A percentile compares a stretch with the other conserved stretches of the same genome.
Evolutionary conservation across 2,888 invertebrate species (phyloP).

Genomic region (Portevinia maculata): DNA sequence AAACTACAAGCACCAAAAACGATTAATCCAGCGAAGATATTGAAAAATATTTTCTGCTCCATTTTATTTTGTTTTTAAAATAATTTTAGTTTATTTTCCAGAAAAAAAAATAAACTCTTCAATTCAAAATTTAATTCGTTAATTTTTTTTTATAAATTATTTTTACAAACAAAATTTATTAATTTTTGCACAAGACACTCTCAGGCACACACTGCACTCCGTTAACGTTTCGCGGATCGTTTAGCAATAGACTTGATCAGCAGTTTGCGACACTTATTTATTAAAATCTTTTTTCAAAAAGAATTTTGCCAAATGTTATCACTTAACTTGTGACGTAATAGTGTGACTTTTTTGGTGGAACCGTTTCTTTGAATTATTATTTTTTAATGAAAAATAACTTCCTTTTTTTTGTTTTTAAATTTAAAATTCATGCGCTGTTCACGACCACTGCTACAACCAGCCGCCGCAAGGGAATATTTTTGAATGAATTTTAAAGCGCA

Average conservation of each 20-base stretch:
- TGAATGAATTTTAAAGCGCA: slow-evolving; percentile 57
- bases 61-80: slow-evolving; percentile 37
- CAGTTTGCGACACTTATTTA: slow-evolving; percentile 48
- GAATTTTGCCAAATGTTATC: slow-evolving; percentile 37
- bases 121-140: slow-evolving; percentile 22
- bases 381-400: neutral
- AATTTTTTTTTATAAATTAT: slow-evolving; percentile 23
- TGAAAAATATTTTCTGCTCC: slow-evolving; percentile 38
- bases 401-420: slow-evolving; percentile 6
- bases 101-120: neutral
- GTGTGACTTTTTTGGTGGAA: slow-evolving; percentile 7
- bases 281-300: slow-evolving; percentile 27
- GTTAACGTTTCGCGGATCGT: slow-evolving; percentile 42
- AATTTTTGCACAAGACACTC: slow-evolving; percentile 16
- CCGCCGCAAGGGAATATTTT: slow-evolving; percentile 62
- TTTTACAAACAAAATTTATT: neutral
- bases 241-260: slow-evolving; percentile 43
- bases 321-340: slow-evolving; percentile 41
- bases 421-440: slow-evolving; percentile 49
- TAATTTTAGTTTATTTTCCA: neutral
- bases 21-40: slow-evolving; percentile 56
- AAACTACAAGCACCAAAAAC: slow-evolving; percentile 47
- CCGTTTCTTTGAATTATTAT: slow-evolving; percentile 21
- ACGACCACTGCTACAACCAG: slow-evolving; percentile 55
- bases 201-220: slow-evolving; percentile 26